Evolutionary conservation across 1,140 invertebrate species (phyloP).

Genomic region (Drosophila oshimai): DNA sequence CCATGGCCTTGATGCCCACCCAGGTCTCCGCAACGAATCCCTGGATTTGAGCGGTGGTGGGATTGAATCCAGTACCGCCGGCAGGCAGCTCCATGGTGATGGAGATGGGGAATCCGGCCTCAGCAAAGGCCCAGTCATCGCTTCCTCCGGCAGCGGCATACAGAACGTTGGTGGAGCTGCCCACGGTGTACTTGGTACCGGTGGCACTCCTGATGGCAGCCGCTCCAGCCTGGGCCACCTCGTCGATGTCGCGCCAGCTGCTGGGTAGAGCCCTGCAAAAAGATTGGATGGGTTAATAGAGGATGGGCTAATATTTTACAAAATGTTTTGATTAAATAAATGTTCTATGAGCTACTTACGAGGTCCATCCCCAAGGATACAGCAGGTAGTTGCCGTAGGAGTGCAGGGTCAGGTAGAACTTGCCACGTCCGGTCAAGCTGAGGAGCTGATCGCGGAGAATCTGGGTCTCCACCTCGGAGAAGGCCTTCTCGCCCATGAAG

Average conservation of each 20-base stretch:
- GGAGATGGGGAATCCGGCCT: slow-evolving; percentile 85
- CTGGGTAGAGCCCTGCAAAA: slow-evolving; percentile 55
- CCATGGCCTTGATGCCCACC: slow-evolving; percentile 85
- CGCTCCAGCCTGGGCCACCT: slow-evolving; percentile 82
- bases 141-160: slow-evolving; percentile 85
- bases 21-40: slow-evolving; percentile 89
- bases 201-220: slow-evolving; percentile 82
- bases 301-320: not conserved
- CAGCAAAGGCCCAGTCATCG: slow-evolving; percentile 87
- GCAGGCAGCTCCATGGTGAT: slow-evolving; percentile 89
- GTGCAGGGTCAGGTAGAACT: slow-evolving; percentile 88
- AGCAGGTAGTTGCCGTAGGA: slow-evolving; percentile 87
- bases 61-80: slow-evolving; percentile 86
- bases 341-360: slow-evolving; percentile 52
- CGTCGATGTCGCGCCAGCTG: slow-evolving; percentile 73
- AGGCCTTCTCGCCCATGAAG: slow-evolving; percentile 85
- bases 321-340: not conserved
- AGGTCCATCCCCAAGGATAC: slow-evolving; percentile 89
- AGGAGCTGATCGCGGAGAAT: slow-evolving; percentile 83
- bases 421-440: slow-evolving; percentile 83
- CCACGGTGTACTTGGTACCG: slow-evolving; percentile 85
- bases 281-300: not conserved
- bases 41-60: slow-evolving; percentile 86
- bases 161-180: slow-evolving; percentile 86
- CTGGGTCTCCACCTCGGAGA: slow-evolving; percentile 88